phyloP scores from a whole-genome alignment of 2,797 vertebrate species.

The Melanotaenia maccullochi region DNA sequence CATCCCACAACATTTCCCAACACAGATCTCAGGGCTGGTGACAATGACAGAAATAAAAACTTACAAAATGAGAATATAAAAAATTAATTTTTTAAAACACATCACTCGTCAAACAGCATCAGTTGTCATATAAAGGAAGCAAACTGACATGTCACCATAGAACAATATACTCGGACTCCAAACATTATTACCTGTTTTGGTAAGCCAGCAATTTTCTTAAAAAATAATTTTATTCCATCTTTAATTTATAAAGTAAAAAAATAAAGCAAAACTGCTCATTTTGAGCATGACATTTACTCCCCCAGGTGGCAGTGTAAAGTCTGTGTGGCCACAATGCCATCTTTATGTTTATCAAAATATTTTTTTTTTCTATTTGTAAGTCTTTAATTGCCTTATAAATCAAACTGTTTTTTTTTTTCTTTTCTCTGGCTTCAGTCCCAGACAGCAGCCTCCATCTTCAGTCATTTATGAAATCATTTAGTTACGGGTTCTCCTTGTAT shows the following conservation, averaged over 20 bases:
- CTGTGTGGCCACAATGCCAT: constrained; percentile 68
- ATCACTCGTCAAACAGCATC: constrained; percentile 71
- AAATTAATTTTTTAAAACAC: constrained; percentile 72
- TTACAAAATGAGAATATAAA: constrained; percentile 81
- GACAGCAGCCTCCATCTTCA: constrained; percentile 7
- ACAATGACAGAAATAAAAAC: constrained; percentile 74
- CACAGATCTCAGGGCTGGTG: constrained; percentile 78
- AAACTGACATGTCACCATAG: constrained; percentile 63
- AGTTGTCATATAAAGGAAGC: constrained; percentile 68
- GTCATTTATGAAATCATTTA: constrained; percentile 13
- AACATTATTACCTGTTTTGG: constrained; percentile 69
- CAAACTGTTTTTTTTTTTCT: constrained; percentile 33
- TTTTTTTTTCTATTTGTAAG: constrained; percentile 33
- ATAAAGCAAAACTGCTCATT: constrained; percentile 75
- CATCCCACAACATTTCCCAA: constrained; percentile 79
- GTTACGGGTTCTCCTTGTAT: constrained; percentile 24
- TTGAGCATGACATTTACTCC: constrained; percentile 65
- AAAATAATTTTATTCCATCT: constrained; percentile 77
- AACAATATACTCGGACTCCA: constrained; percentile 76
- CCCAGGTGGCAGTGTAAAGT: constrained; percentile 78
- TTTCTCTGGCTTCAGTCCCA: constrained; percentile 12
- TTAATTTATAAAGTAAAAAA: constrained; percentile 80
- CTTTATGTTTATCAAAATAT: constrained; percentile 61
- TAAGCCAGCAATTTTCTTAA: constrained; percentile 77
- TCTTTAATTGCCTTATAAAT: constrained; percentile 46